Conservation (phyloP, 2,113 vertebrate species). For the Catharus bicknelli region DNA sequence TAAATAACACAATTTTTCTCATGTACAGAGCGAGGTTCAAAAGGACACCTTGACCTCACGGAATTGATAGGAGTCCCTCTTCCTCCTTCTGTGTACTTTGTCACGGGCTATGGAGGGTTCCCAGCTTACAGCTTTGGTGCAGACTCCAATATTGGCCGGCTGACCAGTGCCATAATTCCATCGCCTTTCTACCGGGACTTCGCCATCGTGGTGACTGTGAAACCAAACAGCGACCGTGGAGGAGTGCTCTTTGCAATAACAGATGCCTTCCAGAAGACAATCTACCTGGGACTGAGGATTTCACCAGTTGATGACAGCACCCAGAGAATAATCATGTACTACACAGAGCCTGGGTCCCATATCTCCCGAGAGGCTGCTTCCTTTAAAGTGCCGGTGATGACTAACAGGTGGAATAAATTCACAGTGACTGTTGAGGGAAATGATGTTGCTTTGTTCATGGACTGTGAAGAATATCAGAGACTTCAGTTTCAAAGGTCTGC, state of each 20-base stretch:
- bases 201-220: conserved; percentile 80
- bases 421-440: conserved; percentile 81
- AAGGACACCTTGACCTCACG: conserved; percentile 84
- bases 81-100: conserved; percentile 91
- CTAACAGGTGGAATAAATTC: conserved; percentile 89
- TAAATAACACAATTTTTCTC: background rate
- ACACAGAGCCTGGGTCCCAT: conserved; percentile 82
- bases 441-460: conserved; percentile 84
- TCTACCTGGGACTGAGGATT: conserved; percentile 87
- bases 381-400: conserved; percentile 89
- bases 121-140: conserved; percentile 91
- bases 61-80: conserved; percentile 95
- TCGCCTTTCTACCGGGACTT: conserved; percentile 88
- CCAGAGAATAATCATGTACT: conserved; percentile 88
- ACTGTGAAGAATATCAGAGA: conserved; percentile 88
- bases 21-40: conserved; percentile 75
- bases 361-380: conserved; percentile 84
- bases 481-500: conserved; percentile 79
- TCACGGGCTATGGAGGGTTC: conserved; percentile 90
- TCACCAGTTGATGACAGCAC: conserved; percentile 82
- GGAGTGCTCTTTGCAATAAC: conserved; percentile 92
- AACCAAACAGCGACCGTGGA: conserved; percentile 78
- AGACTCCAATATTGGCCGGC: conserved; percentile 87
- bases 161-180: conserved; percentile 85
- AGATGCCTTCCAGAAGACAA: conserved; percentile 87